Conservation (phyloP, 2,888 invertebrate species). For the Drosophila mettleri region DNA sequence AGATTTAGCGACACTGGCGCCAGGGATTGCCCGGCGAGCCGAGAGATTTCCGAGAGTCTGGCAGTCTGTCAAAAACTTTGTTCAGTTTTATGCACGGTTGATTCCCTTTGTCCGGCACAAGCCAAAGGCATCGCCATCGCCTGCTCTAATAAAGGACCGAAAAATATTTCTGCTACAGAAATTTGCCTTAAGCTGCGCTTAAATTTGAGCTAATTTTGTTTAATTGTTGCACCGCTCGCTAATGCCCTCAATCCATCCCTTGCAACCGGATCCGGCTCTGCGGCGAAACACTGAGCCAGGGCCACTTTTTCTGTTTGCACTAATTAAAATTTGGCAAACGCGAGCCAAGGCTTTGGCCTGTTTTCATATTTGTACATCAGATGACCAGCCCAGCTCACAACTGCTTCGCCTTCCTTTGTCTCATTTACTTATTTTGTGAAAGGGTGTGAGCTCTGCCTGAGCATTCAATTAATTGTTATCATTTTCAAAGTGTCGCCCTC, state of each 20-base stretch:
- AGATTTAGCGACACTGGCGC: conserved; percentile 57
- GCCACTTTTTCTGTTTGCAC: conserved; percentile 71
- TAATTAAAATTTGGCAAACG: conserved; percentile 64
- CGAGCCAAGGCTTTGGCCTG: conserved; percentile 30
- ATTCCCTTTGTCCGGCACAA: conserved; percentile 39
- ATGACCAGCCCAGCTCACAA: neutral
- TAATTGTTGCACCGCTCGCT: conserved; percentile 73
- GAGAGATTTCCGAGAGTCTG: conserved; percentile 11
- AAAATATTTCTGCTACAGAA: conserved; percentile 32
- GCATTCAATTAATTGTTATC: conserved; percentile 73
- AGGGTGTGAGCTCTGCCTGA: conserved; percentile 62
- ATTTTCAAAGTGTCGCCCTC: conserved; percentile 46
- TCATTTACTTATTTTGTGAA: conserved; percentile 21
- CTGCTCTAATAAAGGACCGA: conserved; percentile 70
- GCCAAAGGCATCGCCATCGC: conserved; percentile 10
- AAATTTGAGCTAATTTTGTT: conserved; percentile 79
- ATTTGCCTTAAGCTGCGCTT: conserved; percentile 77
- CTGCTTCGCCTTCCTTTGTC: conserved; percentile 15
- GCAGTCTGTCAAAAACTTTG: conserved; percentile 30
- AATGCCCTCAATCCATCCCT: conserved; percentile 44
- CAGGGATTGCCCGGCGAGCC: conserved; percentile 45
- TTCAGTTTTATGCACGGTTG: conserved; percentile 39
- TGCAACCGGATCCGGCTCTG: conserved; percentile 10
- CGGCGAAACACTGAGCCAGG: conserved; percentile 20
- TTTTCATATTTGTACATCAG: neutral